These are phyloP conservation scores for Drosophila rubida DNA, from an alignment of 2,888 invertebrate species.

Conservation along the genomic window DNA sequence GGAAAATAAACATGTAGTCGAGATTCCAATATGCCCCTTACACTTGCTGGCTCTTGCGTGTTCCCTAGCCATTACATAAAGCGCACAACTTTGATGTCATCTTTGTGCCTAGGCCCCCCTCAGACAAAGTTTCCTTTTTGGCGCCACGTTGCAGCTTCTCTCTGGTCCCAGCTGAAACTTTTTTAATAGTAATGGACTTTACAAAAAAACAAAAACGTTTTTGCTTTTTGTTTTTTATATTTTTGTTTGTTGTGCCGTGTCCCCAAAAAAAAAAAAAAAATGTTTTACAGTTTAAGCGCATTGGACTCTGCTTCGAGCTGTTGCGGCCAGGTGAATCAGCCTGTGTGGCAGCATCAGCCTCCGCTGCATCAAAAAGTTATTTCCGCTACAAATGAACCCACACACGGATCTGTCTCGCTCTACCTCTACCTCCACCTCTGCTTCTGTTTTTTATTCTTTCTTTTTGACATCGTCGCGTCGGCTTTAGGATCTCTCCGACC, in stretches of 20 bases:
- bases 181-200: conserved; percentile 80
- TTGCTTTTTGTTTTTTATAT: neutral
- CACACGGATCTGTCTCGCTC: conserved; percentile 32
- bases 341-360: conserved; percentile 43
- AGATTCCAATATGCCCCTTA: conserved; percentile 32
- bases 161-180: conserved; percentile 60
- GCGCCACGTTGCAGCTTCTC: neutral
- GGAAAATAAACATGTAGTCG: conserved; percentile 49
- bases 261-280: too few species aligned
- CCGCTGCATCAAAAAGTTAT: conserved; percentile 75
- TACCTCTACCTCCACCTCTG: conserved; percentile 18
- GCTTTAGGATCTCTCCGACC: conserved; percentile 32
- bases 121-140: conserved; percentile 58
- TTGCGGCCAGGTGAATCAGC: conserved; percentile 73
- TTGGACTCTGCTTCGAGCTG: conserved; percentile 51
- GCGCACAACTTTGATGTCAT: conserved; percentile 79
- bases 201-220: conserved; percentile 28
- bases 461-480: conserved; percentile 21
- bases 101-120: conserved; percentile 70
- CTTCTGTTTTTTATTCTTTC: neutral
- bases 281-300: conserved; percentile 76
- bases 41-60: neutral
- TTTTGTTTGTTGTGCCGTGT: conserved; percentile 22
- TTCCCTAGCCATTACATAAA: conserved; percentile 65
- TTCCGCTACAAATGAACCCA: conserved; percentile 77